A percentile compares a stretch with the other conserved stretches of the same genome.
These are phyloP conservation scores for Frieseomelitta varia DNA, from an alignment of 1,140 invertebrate species.

Conservation along the genomic window DNA sequence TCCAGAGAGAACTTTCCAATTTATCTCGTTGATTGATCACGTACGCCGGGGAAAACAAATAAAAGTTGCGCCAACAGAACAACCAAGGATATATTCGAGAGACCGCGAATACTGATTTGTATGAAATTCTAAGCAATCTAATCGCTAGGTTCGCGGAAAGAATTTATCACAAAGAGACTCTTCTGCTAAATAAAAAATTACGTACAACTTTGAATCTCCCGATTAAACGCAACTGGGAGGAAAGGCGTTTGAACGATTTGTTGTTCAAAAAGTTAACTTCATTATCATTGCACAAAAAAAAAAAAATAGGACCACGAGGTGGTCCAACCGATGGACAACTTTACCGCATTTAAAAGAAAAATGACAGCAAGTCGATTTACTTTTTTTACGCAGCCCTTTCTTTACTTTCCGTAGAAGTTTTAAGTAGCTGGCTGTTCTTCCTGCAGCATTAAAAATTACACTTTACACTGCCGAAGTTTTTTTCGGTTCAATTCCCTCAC, in stretches of 20 bases:
- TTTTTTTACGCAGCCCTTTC: neutral
- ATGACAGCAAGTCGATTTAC: neutral
- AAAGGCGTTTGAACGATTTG: neutral
- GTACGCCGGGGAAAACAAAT: neutral
- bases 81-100: neutral
- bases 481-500: no score
- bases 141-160: neutral
- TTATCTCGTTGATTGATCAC: slow-evolving; percentile 2
- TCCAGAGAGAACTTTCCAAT: neutral
- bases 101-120: neutral
- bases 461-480: no score
- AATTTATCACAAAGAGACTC: no score
- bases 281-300: neutral
- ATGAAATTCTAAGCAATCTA: neutral
- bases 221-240: neutral
- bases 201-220: neutral
- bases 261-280: no score
- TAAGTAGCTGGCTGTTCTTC: neutral
- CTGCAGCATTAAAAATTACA: neutral
- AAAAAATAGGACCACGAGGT: neutral
- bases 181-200: neutral
- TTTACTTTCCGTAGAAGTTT: neutral
- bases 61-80: neutral
- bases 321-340: neutral
- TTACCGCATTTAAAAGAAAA: neutral